phyloP scores from a whole-genome alignment of 2,797 vertebrate species.

The Tinamus major region DNA sequence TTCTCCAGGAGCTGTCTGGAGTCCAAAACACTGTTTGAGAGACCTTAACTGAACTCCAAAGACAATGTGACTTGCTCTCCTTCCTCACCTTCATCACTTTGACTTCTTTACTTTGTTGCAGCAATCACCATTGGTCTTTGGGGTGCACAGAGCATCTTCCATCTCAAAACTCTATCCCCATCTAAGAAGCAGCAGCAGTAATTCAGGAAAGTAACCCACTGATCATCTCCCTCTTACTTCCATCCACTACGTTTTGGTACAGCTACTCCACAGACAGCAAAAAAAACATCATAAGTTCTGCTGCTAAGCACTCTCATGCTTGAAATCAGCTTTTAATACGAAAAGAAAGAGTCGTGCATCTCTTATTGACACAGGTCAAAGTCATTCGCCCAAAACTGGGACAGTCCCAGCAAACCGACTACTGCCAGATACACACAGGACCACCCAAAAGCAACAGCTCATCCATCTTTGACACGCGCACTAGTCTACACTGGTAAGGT shows the following conservation, averaged over 20 bases:
- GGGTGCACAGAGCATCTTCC: background rate
- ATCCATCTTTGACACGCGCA: background rate
- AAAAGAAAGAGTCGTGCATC: background rate
- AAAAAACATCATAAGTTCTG: background rate
- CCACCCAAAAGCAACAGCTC: background rate
- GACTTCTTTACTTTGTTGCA: background rate
- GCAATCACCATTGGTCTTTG: background rate
- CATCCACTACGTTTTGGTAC: rapidly evolving
- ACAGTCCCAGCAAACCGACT: rapidly evolving
- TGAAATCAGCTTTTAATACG: background rate
- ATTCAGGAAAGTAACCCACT: background rate
- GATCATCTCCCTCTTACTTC: background rate
- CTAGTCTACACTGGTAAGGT: background rate
- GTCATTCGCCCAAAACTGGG: rapidly evolving
- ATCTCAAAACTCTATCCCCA: background rate
- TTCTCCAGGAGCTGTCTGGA: background rate
- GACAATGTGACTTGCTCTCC: background rate
- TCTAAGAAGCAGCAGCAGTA: background rate
- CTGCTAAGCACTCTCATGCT: background rate
- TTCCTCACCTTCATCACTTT: background rate
- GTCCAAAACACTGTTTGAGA: rapidly evolving
- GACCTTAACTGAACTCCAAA: background rate
- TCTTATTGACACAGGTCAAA: background rate
- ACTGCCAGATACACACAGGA: rapidly evolving
- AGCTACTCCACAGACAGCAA: background rate